Evolutionary conservation across 2,888 invertebrate genomes (phyloP).

Genomic region (Andrena bicolor): DNA sequence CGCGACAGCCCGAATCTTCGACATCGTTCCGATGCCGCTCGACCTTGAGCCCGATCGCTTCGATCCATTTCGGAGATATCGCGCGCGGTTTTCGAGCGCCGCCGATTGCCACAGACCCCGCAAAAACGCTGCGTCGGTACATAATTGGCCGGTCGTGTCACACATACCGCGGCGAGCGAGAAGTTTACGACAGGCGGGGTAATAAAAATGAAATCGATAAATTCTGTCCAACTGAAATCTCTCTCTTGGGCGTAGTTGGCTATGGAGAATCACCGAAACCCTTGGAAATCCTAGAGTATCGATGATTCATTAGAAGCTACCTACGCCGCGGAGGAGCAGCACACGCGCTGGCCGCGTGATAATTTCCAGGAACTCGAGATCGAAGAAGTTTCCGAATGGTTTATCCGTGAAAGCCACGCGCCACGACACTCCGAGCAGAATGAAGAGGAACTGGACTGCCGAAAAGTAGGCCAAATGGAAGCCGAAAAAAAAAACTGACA

Average conservation of each 20-base stretch:
- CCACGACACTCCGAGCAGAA: too few species aligned
- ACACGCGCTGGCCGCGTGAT: background rate
- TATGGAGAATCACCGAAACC: background rate
- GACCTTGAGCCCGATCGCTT: conserved; percentile 82
- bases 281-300: background rate
- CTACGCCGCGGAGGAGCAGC: background rate
- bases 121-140: conserved; percentile 43
- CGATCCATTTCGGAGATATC: conserved; percentile 81
- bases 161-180: conserved; percentile 6
- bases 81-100: conserved; percentile 43
- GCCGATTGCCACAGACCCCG: conserved; percentile 47
- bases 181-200: background rate
- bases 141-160: conserved; percentile 16
- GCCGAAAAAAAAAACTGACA: background rate
- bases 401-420: too few species aligned
- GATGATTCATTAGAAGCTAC: conserved; percentile 11
- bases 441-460: too few species aligned
- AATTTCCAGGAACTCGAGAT: background rate
- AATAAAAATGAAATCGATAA: background rate
- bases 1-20: conserved; percentile 60
- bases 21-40: conserved; percentile 51
- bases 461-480: background rate
- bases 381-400: too few species aligned
- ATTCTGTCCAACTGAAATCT: background rate
- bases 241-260: too few species aligned